Percentiles rank a stretch among this genome's conserved stretches.
Evolutionary conservation across 2,797 vertebrate species (phyloP).

Genomic region (Sternarchorhynchus goeldii): DNA sequence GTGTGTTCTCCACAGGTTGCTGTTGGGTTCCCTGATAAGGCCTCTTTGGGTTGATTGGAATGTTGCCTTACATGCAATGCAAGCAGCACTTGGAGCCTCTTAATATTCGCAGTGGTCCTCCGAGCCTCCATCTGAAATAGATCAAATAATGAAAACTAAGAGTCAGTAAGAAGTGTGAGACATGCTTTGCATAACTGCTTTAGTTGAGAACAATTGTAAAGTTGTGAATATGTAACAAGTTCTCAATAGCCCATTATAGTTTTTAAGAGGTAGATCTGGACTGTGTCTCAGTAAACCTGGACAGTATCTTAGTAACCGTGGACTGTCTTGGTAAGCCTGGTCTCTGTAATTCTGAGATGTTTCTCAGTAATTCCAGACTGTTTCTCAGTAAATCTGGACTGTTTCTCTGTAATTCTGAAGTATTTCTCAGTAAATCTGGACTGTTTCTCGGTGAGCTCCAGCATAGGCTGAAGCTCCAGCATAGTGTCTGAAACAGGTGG

Average conservation of each 20-base stretch:
- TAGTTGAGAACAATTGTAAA: constrained; percentile 30
- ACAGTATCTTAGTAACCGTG: no score
- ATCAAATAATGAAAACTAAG: constrained; percentile 57
- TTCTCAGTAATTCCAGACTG: no score
- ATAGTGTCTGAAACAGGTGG: neutral
- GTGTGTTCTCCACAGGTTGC: constrained; percentile 47
- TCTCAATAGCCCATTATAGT: neutral
- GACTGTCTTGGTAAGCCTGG: no score
- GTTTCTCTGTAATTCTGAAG: no score
- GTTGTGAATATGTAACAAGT: constrained; percentile 23
- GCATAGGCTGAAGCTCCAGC: neutral
- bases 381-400: no score
- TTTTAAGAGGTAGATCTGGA: no score
- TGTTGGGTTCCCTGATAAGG: constrained; percentile 50
- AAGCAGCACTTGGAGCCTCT: constrained; percentile 46
- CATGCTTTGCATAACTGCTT: constrained; percentile 49
- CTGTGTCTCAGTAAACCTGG: no score
- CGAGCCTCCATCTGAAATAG: constrained; percentile 56
- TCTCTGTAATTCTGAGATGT: no score
- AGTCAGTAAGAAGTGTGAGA: constrained; percentile 30
- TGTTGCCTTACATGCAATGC: constrained; percentile 47
- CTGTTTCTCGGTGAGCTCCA: neutral
- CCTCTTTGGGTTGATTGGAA: constrained; percentile 50
- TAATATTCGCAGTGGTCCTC: constrained; percentile 53
- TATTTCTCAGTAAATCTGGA: neutral